Conservation (phyloP, 2,888 invertebrate species). For the Xanthorhoe designata region DNA sequence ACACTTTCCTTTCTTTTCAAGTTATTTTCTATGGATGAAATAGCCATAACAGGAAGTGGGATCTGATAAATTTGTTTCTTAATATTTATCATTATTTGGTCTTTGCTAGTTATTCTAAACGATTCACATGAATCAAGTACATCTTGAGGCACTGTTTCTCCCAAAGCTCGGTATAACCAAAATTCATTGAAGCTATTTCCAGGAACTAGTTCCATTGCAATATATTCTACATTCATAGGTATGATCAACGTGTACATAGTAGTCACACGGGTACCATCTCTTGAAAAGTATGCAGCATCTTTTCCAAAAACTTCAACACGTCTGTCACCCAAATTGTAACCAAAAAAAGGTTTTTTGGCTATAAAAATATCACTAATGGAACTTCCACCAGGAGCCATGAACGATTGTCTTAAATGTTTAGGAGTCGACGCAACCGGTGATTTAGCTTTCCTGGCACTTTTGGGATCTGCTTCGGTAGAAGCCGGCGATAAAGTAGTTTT, state of each 20-base stretch:
- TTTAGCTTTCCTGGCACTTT: conserved; percentile 62
- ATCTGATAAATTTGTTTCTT: conserved; percentile 63
- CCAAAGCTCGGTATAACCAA: conserved; percentile 72
- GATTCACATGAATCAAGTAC: conserved; percentile 64
- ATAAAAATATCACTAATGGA: conserved; percentile 42
- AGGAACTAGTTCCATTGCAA: conserved; percentile 64
- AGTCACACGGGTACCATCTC: conserved; percentile 69
- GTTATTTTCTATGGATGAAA: conserved; percentile 42
- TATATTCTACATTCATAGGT: conserved; percentile 71
- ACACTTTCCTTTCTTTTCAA: conserved; percentile 48
- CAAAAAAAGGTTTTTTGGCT: conserved; percentile 64
- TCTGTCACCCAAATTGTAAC: conserved; percentile 74
- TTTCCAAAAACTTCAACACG: conserved; percentile 78
- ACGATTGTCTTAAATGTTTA: conserved; percentile 49
- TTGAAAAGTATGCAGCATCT: conserved; percentile 71
- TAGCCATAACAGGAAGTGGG: conserved; percentile 40
- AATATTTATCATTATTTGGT: conserved; percentile 68
- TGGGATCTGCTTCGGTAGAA: conserved; percentile 54
- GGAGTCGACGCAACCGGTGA: conserved; percentile 49
- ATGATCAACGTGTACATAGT: conserved; percentile 68
- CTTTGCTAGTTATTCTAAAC: conserved; percentile 69
- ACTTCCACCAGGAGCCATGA: conserved; percentile 34
- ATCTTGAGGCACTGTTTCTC: conserved; percentile 54
- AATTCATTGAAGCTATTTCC: conserved; percentile 70
- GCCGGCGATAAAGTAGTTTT: conserved; percentile 50